Evolutionary conservation across 2,888 invertebrate species (phyloP), one percentile per base, ranked within the genome.

Genomic region (Drosophila mimetica): DNA sequence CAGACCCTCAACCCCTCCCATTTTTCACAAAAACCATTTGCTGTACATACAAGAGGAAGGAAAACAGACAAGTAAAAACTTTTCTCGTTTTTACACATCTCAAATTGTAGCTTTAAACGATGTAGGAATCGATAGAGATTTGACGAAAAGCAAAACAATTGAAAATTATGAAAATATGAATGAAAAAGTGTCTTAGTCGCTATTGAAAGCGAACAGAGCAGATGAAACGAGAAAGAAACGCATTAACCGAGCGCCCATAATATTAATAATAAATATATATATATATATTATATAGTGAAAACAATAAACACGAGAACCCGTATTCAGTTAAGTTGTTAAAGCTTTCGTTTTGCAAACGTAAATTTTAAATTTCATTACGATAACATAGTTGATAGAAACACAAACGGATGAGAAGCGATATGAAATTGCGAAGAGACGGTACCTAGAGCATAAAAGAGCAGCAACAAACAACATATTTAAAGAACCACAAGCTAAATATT

Each of bases 121-220:
- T 85, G 77, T 81, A 87, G 66, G 14, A 65, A 52, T 54, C 66
- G 52, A 70, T 66, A 64, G 22, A 64, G 71, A 69, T 63, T 71
- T 66, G 48, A 65, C 47, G 34, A 52, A 47, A 57, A 34, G 42
- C 39, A 69, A 50, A 54, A 69, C 59, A 77, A 65, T 63, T 59
- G 36, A 67, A 71, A 66, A 69, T 71, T 70, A 75, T 71, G 67
- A 76, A 76, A 77, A 59, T 54, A 70, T 76, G 69, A 75, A 82
- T 75, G 69, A 76, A 80, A 80, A 88, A 88, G 88, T 89, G 88
- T 89, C 90, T 89, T 88, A 90, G 88, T 89, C 89, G 89, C 88
- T 75, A 79, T 76, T 65, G 80, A 64, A 57, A 58, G 66, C 59
- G 41, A 66, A 34, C 63, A 51, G 63, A 53, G 42, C 48, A 58